Conservation (phyloP, 2,888 invertebrate species). For the Panzeria rudis region DNA sequence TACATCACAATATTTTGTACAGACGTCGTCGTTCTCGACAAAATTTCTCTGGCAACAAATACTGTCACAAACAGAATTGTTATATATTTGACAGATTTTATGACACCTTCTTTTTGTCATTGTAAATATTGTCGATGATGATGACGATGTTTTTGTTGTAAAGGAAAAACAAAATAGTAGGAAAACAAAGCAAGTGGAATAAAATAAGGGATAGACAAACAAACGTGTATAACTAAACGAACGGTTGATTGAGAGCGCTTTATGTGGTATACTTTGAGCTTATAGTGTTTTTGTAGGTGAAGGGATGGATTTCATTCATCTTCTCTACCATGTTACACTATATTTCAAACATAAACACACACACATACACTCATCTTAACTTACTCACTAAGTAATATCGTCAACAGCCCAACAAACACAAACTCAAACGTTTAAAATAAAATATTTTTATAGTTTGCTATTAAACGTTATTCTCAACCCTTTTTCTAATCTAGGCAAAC, state of each 20-base stretch:
- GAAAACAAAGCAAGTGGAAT: background rate
- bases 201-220: constrained; percentile 3
- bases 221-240: constrained; percentile 17
- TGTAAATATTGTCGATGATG: constrained; percentile 16
- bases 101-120: constrained; percentile 54
- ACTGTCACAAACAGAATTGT: constrained; percentile 42
- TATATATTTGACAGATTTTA: constrained; percentile 63
- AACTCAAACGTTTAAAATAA: background rate
- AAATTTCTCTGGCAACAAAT: constrained; percentile 26
- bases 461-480: too few relatives aligned
- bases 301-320: constrained; percentile 79
- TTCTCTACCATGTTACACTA: constrained; percentile 63
- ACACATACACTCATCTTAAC: constrained; percentile 36
- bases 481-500: too few relatives aligned
- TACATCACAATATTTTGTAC: background rate
- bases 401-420: background rate
- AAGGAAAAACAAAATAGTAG: background rate
- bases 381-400: constrained; percentile 49
- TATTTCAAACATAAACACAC: background rate
- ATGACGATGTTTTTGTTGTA: constrained; percentile 22
- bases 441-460: too few relatives aligned
- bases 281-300: constrained; percentile 24
- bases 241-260: constrained; percentile 52
- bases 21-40: background rate
- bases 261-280: background rate